phyloP scores from a whole-genome alignment of 2,797 vertebrate genomes.

The Propithecus deckenii region DNA sequence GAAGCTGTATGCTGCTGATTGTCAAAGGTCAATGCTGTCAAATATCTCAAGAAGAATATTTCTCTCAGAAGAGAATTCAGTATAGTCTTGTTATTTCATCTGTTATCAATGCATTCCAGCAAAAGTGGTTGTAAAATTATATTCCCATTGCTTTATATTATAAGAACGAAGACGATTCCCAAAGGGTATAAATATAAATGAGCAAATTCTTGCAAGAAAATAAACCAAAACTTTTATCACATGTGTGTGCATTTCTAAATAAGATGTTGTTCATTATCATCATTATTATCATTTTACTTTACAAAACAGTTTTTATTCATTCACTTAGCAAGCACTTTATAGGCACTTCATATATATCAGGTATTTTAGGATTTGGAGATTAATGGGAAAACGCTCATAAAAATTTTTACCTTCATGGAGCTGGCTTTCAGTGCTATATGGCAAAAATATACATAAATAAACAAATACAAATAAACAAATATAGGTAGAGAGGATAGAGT shows the following conservation, averaged over 20 bases:
- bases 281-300: not conserved
- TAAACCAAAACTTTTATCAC: not conserved
- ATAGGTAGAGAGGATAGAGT: too few species aligned
- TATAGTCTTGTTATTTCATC: not conserved
- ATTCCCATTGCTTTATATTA: not conserved
- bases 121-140: not conserved
- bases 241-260: not conserved
- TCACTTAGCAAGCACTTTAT: not conserved
- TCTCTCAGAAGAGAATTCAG: slow-evolving; percentile 10
- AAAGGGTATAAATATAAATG: not conserved
- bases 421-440: too few species aligned
- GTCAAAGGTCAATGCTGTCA: slow-evolving; percentile 49
- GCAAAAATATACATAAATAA: too few species aligned
- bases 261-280: not conserved
- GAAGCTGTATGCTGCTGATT: not conserved
- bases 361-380: not conserved
- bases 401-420: too few species aligned
- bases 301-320: not conserved
- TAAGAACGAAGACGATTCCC: not conserved
- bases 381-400: not conserved
- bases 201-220: not conserved
- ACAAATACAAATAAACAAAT: too few species aligned
- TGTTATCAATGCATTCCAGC: not conserved
- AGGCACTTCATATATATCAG: not conserved
- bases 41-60: slow-evolving; percentile 39